These are phyloP conservation scores for Fregata magnificens DNA, from an alignment of 2,113 vertebrate genomes.

Conservation along the genomic window DNA sequence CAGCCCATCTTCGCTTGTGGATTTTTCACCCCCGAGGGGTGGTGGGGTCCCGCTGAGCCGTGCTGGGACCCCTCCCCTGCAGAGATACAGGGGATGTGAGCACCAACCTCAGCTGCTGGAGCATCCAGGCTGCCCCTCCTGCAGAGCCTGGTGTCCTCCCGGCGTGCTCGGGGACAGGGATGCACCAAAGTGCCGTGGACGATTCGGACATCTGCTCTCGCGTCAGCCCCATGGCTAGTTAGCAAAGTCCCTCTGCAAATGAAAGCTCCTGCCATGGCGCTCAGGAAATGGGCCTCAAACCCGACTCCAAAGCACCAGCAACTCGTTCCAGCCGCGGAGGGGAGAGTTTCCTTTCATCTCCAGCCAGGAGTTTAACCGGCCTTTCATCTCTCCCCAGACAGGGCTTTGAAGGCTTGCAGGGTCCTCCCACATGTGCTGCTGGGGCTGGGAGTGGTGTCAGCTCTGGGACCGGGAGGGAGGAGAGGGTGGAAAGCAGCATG, in stretches of 20 bases:
- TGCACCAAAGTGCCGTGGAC: accelerated
- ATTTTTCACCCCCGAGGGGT: neutral
- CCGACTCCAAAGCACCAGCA: neutral
- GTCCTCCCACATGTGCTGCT: slow-evolving; percentile 37
- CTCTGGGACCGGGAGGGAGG: neutral
- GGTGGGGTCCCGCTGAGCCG: neutral
- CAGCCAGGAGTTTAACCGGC: slow-evolving; percentile 30
- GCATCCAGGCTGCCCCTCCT: neutral
- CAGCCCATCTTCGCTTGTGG: neutral
- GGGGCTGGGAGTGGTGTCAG: neutral
- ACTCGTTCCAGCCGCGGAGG: slow-evolving; percentile 27
- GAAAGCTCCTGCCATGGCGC: neutral
- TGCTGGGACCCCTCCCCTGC: neutral
- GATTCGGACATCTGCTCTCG: neutral
- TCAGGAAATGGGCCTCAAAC: slow-evolving; percentile 19
- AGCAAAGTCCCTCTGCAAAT: neutral
- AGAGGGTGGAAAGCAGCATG: neutral
- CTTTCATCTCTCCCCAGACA: slow-evolving; percentile 4
- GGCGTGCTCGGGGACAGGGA: neutral
- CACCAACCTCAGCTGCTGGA: neutral
- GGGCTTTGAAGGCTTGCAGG: slow-evolving; percentile 45
- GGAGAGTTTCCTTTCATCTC: slow-evolving; percentile 45
- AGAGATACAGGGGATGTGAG: neutral
- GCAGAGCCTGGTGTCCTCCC: neutral
- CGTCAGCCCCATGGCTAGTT: neutral